Evolutionary conservation across 2,113 vertebrate genomes (phyloP), one percentile per base, ranked within the genome.

Genomic region (Mus pahari): DNA sequence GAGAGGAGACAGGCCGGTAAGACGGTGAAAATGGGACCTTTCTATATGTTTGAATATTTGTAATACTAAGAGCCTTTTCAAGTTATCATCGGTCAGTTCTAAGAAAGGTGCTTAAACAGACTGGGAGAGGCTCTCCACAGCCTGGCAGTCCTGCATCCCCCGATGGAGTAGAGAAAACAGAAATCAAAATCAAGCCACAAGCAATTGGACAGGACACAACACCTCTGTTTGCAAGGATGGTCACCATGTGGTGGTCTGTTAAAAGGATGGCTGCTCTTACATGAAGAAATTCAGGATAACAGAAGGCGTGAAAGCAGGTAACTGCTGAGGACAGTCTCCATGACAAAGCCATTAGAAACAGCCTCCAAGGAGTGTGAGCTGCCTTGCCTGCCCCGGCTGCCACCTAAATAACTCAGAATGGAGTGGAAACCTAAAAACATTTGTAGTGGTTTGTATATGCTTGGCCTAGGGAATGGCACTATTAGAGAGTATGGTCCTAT

Each of bases 1-100:
- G 28, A 0, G 1, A 6, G 16, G 31, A 28, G 66, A 86, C 9
- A 68, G 74, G 62, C 4, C 0, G 13, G 22, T 7, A 9, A 36
- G 9, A 31, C 0, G 2, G 55, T 4, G 53, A 6, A 1, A 36
- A 3, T 5, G 1, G 6, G 0, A 3, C 8, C 33, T 88, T 50
- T 26, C 12, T 55, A 71, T 33, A 9, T 71, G 86, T 87, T 9
- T 87, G 16, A 45, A 4, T 26, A 33, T 4, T 64, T 94, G 75
- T 55, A 42, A 42, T 36, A 53, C 22, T 20, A 66, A 66, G 42
- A 84, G 64, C 33, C 4, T 11, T 11, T 28, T 70, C 62, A 82
- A n/a, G 78, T 45, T 71, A 55, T 53, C 70, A 71, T 39, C 50
- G 26, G 33, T 71, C 45, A n/a, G 33, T 11, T 87, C 68, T 71